Conservation (phyloP, 1,140 invertebrate species). For the Dolichoris vasculosae region DNA sequence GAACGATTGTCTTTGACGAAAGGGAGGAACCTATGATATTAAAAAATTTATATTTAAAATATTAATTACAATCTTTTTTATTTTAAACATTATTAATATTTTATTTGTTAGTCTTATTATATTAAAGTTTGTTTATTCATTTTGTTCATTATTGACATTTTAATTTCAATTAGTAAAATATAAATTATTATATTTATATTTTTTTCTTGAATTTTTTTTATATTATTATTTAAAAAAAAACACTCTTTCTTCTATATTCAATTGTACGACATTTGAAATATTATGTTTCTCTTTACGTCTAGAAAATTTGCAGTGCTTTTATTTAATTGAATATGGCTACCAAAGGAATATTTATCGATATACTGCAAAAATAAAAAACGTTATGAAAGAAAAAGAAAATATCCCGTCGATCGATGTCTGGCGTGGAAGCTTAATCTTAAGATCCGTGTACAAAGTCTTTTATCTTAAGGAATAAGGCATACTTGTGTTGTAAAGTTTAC, state of each 20-base stretch:
- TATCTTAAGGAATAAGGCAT: conserved; percentile 65
- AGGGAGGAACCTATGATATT: not conserved
- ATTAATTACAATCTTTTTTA: conserved; percentile 18
- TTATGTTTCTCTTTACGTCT: not conserved
- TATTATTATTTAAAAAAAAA: too few relatives aligned
- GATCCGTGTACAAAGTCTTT: conserved; percentile 74
- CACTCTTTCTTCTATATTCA: too few relatives aligned
- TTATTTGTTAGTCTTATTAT: not conserved
- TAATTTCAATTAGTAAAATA: too few relatives aligned
- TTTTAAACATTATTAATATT: not conserved
- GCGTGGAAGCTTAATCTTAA: conserved; percentile 62
- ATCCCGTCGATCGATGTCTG: conserved; percentile 37
- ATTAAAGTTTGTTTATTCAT: not conserved
- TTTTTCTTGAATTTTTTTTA: too few relatives aligned
- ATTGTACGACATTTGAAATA: not conserved
- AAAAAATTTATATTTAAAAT: conserved; percentile 37
- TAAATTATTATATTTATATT: too few relatives aligned
- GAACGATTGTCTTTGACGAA: not conserved
- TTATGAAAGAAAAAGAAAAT: conserved; percentile 26
- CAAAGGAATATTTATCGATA: conserved; percentile 13
- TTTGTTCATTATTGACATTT: not conserved
- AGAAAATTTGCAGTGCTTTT: too few relatives aligned
- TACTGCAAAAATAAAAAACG: conserved; percentile 8
- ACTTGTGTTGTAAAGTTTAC: conserved; percentile 76
- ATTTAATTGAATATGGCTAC: not conserved